Evolutionary conservation across 2,888 invertebrate genomes (phyloP).

Genomic region (Nipponacmea schrenckii): DNA sequence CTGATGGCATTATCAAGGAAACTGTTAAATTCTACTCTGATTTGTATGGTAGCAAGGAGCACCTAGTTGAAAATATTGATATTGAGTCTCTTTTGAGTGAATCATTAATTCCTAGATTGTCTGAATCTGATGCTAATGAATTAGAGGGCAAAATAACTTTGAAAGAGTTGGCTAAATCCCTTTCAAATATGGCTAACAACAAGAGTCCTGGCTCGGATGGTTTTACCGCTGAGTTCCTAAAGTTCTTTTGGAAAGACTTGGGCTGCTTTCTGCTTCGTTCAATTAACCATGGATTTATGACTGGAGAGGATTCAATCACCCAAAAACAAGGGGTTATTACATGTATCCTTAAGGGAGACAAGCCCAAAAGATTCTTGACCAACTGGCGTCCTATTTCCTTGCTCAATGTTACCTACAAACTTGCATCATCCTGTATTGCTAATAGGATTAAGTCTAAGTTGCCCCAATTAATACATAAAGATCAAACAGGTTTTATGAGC

Average conservation of each 20-base stretch:
- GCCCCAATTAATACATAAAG: slow-evolving; percentile 11
- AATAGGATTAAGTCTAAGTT: slow-evolving; percentile 18
- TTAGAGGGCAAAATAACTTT: background rate
- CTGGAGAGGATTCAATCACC: slow-evolving; percentile 18
- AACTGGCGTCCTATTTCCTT: slow-evolving; percentile 22
- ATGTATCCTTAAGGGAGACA: slow-evolving; percentile 28
- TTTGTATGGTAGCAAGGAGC: too few species aligned
- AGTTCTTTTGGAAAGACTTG: slow-evolving; percentile 20
- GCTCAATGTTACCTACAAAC: slow-evolving; percentile 23
- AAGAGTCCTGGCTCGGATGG: slow-evolving; percentile 25
- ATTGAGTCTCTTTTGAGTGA: too few species aligned
- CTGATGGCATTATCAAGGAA: slow-evolving; percentile 7
- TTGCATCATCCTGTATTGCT: slow-evolving; percentile 23
- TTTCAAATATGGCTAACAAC: slow-evolving; percentile 11
- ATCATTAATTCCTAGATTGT: too few species aligned
- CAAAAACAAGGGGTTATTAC: slow-evolving; percentile 31
- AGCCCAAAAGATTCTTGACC: slow-evolving; percentile 19
- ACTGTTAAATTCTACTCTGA: slow-evolving; percentile 2
- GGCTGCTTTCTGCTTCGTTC: slow-evolving; percentile 15
- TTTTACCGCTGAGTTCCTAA: slow-evolving; percentile 24
- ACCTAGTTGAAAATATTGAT: too few species aligned
- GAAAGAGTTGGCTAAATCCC: background rate
- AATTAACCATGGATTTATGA: slow-evolving; percentile 15
- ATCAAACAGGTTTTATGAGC: slow-evolving; percentile 21
- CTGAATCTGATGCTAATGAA: too few species aligned